Percentiles rank a stretch among this genome's conserved stretches.
phyloP scores from a whole-genome alignment of 2,113 vertebrate species.

The Physeter macrocephalus region DNA sequence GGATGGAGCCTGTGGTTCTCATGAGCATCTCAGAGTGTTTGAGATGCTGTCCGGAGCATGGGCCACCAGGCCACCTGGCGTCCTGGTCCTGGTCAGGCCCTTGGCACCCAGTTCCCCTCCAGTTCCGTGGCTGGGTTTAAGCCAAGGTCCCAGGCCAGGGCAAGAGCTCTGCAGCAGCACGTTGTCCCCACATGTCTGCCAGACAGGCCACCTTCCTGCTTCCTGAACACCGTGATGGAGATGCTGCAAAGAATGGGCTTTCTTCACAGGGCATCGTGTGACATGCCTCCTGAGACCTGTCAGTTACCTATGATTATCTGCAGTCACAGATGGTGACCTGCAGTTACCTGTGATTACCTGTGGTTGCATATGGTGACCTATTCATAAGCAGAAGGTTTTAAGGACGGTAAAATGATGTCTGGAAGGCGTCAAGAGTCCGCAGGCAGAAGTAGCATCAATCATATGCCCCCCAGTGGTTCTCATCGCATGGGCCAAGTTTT shows the following conservation, averaged over 20 bases:
- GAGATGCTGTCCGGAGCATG: rapidly evolving
- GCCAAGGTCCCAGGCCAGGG: background rate
- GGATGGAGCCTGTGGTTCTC: background rate
- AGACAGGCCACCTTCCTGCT: background rate
- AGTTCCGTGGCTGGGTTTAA: rapidly evolving
- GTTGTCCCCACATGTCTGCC: rapidly evolving
- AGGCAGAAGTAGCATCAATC: background rate
- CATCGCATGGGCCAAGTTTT: background rate
- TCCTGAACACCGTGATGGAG: rapidly evolving
- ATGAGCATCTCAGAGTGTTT: background rate
- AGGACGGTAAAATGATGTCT: background rate
- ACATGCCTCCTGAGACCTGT: no score
- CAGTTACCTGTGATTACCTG: background rate
- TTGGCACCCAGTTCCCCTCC: rapidly evolving
- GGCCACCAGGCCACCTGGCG: background rate
- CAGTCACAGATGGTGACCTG: background rate
- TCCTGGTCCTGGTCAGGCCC: background rate
- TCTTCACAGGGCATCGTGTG: background rate
- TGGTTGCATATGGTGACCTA: background rate
- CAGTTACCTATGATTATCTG: background rate
- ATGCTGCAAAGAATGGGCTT: background rate
- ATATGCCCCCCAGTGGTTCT: background rate
- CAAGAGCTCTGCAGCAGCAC: rapidly evolving
- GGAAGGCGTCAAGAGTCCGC: background rate
- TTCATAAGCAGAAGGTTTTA: background rate